Evolutionary conservation across 2,113 vertebrate species (phyloP), one percentile per base, ranked within the genome.

Genomic region (Nanorana parkeri): DNA sequence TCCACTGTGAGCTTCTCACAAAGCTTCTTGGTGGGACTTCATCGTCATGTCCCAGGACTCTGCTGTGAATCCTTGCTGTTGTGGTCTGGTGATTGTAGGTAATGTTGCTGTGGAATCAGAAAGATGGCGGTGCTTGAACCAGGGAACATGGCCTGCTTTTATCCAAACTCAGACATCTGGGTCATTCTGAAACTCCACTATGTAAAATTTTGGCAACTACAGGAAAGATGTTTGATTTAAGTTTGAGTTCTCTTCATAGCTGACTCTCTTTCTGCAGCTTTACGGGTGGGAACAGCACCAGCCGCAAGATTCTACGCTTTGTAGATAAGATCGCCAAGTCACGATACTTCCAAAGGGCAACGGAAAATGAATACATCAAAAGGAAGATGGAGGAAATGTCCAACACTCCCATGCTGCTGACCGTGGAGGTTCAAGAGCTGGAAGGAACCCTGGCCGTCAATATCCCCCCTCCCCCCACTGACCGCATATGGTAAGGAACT

Each of bases 351-450:
- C 96, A 96, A 91, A 95, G 89, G 84, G 96, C 96, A 51, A 91
- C 95, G 0, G 95, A 97, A 84, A 97, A 95, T 0, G 95, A 96
- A 87, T 96, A 94, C 86, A 96, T 97, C 86, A 96, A 94, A 84
- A 96, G 96, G 91, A 96, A 96, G 91, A 94, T 97, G 0, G 95
- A 96, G 87, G 95, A 96, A 86, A 94, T 97, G 88, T 96, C 95
- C 87, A 97, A 96, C 91, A 97, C 91, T 0, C 95, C 95, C 0
- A 87, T 97, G 86, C 91, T 97, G 86, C 93, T 97, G 83, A 93
- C 93, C 0, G 96, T 97, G 83, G 95, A 96, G 89, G 93, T 97
- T 58, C 94, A 93, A 79, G 95, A 96, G 87, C 86, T 97, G 87
- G 91, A 92, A 0, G 96, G 96, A 21, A 89, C 92, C 10, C 86